Evolutionary conservation across 2,888 invertebrate species (phyloP).

Genomic region (Drosophila mayaguana): DNA sequence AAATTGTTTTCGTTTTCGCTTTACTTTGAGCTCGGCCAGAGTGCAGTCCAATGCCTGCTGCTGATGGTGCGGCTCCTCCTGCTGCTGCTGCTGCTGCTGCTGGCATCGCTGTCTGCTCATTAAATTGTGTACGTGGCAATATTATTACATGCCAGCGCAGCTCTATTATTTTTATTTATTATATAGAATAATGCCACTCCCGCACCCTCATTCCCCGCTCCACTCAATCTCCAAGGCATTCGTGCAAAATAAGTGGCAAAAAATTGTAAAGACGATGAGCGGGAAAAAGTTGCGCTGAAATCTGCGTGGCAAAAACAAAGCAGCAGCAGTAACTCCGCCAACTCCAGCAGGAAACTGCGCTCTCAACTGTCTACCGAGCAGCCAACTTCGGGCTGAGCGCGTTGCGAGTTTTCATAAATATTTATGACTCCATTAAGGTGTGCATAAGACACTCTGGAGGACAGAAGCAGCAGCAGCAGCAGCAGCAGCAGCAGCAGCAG

Average conservation of each 20-base stretch:
- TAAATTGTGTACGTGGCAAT: slow-evolving; percentile 49
- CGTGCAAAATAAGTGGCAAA: slow-evolving; percentile 71
- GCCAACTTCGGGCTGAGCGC: slow-evolving; percentile 43
- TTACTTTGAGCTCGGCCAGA: neutral
- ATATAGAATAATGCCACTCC: slow-evolving; percentile 36
- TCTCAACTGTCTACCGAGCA: slow-evolving; percentile 21
- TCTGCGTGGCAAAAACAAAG: slow-evolving; percentile 59
- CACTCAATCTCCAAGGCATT: slow-evolving; percentile 47
- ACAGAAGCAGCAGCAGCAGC: slow-evolving; percentile 30
- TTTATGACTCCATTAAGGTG: slow-evolving; percentile 85
- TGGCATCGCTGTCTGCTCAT: slow-evolving; percentile 33
- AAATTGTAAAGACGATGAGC: slow-evolving; percentile 39
- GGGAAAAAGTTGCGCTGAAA: slow-evolving; percentile 46
- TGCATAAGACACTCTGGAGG: slow-evolving; percentile 80
- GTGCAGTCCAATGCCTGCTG: neutral
- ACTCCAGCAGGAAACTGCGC: slow-evolving; percentile 6
- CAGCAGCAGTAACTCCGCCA: slow-evolving; percentile 7
- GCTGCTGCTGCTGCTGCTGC: slow-evolving; percentile 2
- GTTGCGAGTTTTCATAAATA: slow-evolving; percentile 83
- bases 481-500: slow-evolving; percentile 2
- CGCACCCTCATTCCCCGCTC: slow-evolving; percentile 1
- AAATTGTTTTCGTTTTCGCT: slow-evolving; percentile 41
- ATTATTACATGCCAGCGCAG: slow-evolving; percentile 43
- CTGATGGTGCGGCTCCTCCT: neutral
- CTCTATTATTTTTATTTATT: slow-evolving; percentile 62